A percentile compares a stretch with the other conserved stretches of the same genome.
phyloP scores from a whole-genome alignment of 2,797 vertebrate genomes.

The Epinephelus coioides region DNA sequence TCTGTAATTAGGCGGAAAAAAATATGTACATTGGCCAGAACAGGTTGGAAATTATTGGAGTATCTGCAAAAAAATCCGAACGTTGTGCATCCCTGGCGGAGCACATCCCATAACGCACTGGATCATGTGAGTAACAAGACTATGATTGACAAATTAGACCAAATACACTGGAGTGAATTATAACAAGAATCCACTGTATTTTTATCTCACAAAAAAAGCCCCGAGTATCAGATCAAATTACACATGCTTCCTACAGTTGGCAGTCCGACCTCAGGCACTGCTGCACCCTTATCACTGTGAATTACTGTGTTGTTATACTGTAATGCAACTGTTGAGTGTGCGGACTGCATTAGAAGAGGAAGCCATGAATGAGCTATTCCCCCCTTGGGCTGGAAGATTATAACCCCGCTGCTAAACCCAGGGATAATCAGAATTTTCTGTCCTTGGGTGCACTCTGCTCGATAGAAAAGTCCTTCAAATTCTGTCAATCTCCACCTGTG shows the following conservation, averaged over 20 bases:
- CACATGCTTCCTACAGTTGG: constrained; percentile 34
- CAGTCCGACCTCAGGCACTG: constrained; percentile 53
- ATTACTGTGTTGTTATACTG: constrained; percentile 64
- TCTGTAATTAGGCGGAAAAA: too few relatives aligned
- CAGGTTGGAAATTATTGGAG: too few relatives aligned
- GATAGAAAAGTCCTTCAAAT: constrained; percentile 72
- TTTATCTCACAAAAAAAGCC: constrained; percentile 33
- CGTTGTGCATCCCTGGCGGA: too few relatives aligned
- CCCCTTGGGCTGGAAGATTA: constrained; percentile 61
- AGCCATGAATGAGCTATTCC: constrained; percentile 48
- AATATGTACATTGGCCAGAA: too few relatives aligned
- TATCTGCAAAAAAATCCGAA: too few relatives aligned
- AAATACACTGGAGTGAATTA: constrained; percentile 19
- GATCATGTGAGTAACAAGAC: neutral
- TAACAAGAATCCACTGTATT: constrained; percentile 14
- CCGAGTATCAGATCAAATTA: constrained; percentile 49
- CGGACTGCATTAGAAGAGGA: constrained; percentile 47
- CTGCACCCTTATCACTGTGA: constrained; percentile 60
- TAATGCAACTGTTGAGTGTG: constrained; percentile 54
- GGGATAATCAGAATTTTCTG: constrained; percentile 68
- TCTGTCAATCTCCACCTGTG: constrained; percentile 64
- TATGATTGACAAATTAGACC: constrained; percentile 20
- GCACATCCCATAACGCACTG: neutral
- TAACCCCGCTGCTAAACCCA: constrained; percentile 62
- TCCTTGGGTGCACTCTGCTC: constrained; percentile 64